Evolutionary conservation across 2,797 vertebrate genomes (phyloP), one percentile per base, ranked within the genome.

Genomic region (Simalia tracyae): DNA sequence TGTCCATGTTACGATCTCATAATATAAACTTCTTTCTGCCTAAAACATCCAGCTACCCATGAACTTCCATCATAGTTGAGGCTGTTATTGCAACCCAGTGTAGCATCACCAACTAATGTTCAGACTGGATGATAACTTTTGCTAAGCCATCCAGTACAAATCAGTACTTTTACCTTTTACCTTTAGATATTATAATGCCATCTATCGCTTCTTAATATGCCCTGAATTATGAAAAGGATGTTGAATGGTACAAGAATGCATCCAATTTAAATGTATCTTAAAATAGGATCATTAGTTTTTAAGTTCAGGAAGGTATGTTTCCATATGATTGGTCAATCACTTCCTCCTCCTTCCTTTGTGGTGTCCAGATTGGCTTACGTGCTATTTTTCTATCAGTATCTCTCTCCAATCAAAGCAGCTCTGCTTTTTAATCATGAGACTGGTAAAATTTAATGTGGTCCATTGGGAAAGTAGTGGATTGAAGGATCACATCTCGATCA

Each of bases 31-130:
- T 84, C 46, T 60, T 61, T 87, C 54, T 22, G 24, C 28, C 19
- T 66, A 68, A 50, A 1, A 1, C 19, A 66, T 42, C 15, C 59
- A 81, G 88, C 11, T 93, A 8, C 63, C 66, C 59, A 5, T 22
- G 63, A 28, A 10, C 92, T 89, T 36, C 15, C 63, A 31, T 26
- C 15, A 0, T n/a, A 1, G 0, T 84, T 91, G 63, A 14, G 50
- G 72, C 93, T 93, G 60, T 36, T 5, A 94, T 56, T 76, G 88
- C 84, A 90, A 63, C 9, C 14, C 94, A 92, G 88, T 81, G 8
- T 28, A 84, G 31, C 31, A 22, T 46, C 64, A 24, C 9, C 60
- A 24, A 22, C 28, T 86, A 91, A 81, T 54, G 31, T 60, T 63
- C 15, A 87, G 90, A 87, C 46, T 68, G 81, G 91, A 46, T 59